These are phyloP conservation scores for Clarias gariepinus DNA, from an alignment of 2,113 vertebrate genomes.

Conservation along the genomic window DNA sequence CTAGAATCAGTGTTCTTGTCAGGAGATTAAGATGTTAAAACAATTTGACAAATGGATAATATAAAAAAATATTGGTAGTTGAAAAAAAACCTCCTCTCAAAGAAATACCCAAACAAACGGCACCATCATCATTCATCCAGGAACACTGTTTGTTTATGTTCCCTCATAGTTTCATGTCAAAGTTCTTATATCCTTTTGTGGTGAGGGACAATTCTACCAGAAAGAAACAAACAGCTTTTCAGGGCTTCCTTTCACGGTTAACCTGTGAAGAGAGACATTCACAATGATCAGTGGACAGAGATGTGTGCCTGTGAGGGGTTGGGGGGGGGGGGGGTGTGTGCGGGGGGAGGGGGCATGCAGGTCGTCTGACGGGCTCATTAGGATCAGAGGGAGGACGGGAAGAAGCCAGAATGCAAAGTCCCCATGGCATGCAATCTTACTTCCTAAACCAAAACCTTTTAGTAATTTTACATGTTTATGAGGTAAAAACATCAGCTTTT, in stretches of 20 bases:
- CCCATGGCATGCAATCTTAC: neutral
- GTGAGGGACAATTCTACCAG: constrained; percentile 42
- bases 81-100: constrained; percentile 30
- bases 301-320: constrained; percentile 39
- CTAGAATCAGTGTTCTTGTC: neutral
- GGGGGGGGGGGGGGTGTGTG: neutral
- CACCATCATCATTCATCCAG: constrained; percentile 50
- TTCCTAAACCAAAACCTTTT: neutral
- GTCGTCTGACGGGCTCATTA: constrained; percentile 37
- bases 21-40: neutral
- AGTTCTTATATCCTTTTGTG: constrained; percentile 48
- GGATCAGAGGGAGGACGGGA: neutral
- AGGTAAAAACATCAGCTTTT: neutral
- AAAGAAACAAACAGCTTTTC: constrained; percentile 57
- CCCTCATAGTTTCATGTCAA: constrained; percentile 51
- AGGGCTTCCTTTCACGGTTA: constrained; percentile 31
- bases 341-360: neutral
- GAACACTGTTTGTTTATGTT: constrained; percentile 64
- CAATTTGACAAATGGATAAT: neutral
- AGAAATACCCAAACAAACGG: constrained; percentile 44
- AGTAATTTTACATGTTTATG: neutral
- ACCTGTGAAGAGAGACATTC: constrained; percentile 34
- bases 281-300: constrained; percentile 35
- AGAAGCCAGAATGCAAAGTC: constrained; percentile 2
- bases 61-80: constrained; percentile 37